Evolutionary conservation across 2,113 vertebrate species (phyloP), one percentile per base, ranked within the genome.

Genomic region (Syrmaticus mikado): DNA sequence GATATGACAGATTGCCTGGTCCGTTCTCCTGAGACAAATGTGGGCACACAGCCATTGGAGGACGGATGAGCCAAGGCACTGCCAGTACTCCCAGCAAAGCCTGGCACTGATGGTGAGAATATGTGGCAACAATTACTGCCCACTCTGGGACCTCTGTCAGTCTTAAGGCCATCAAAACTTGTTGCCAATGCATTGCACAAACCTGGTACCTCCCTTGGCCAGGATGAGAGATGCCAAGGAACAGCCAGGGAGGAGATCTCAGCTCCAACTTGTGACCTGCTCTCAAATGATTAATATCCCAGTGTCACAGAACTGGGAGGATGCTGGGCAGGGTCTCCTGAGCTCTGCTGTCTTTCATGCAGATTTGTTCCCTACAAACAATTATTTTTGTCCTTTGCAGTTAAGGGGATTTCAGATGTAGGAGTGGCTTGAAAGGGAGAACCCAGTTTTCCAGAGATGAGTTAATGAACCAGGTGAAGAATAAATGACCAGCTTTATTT

Each of bases 31-130:
- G 65, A 3, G 41, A 17, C 6, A 77, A 32, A 58, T 32, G 24
- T 41, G 25, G 24, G 22, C 19, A 46, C 53, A 3, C 0, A 3
- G 40, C 27, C 6, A 0, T 24, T 19, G 12, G 21, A 17, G 12
- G 10, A 40, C 18, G 34, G 52, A n/a, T 68, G 45, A 46, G 18
- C 45, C 66, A 34, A 48, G 66, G 45, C 45, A 27, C 67, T 36
- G 67, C 10, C 45, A 50, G n/a, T 34, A 50, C 25, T 34, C 45
- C 67, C 16, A 61, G 58, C 34, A 61, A 61, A 70, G 43, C n/a
- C 24, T 36, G 45, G 45, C 45, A 36, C 28, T 76, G 76, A 46
- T 76, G 34, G 11, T 67, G 45, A 21, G 28, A 89, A 41, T 38
- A 30, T 41, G 19, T 53, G 25, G 12, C 62, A 66, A 38, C 40